phyloP scores from a whole-genome alignment of 2,113 vertebrate species.

The Sus scrofa region DNA sequence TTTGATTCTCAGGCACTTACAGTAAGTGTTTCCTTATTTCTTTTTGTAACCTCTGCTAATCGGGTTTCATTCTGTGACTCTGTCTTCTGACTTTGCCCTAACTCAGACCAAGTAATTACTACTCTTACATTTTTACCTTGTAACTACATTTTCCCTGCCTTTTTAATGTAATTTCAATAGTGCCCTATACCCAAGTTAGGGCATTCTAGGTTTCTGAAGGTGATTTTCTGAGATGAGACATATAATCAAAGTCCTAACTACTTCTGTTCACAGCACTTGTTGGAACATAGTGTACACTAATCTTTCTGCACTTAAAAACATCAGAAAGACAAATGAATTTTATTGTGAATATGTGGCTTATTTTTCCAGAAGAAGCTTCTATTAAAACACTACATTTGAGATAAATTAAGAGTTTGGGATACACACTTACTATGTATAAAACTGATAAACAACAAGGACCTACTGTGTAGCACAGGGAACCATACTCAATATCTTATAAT shows the following conservation, averaged over 20 bases:
- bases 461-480: not conserved
- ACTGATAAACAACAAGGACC: not conserved
- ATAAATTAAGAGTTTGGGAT: not conserved
- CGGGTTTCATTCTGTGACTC: constrained; percentile 79
- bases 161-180: constrained; percentile 83
- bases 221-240: constrained; percentile 83
- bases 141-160: constrained; percentile 73
- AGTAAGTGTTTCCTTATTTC: constrained; percentile 81
- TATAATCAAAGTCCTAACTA: constrained; percentile 76
- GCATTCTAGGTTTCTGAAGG: constrained; percentile 77
- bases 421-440: not conserved
- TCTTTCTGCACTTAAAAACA: constrained; percentile 60
- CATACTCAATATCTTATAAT: not conserved
- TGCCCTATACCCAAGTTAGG: constrained; percentile 76
- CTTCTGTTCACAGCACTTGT: constrained; percentile 67
- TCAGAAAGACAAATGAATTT: constrained; percentile 49
- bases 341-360: constrained; percentile 4
- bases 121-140: constrained; percentile 82
- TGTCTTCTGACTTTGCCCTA: constrained; percentile 80
- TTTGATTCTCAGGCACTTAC: constrained; percentile 79
- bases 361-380: not conserved
- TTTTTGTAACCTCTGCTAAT: constrained; percentile 80
- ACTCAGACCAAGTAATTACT: constrained; percentile 80
- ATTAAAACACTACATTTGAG: constrained; percentile 3
- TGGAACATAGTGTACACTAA: constrained; percentile 28